Evolutionary conservation across 2,888 invertebrate genomes (phyloP).

Genomic region (Cephonodes hylas): DNA sequence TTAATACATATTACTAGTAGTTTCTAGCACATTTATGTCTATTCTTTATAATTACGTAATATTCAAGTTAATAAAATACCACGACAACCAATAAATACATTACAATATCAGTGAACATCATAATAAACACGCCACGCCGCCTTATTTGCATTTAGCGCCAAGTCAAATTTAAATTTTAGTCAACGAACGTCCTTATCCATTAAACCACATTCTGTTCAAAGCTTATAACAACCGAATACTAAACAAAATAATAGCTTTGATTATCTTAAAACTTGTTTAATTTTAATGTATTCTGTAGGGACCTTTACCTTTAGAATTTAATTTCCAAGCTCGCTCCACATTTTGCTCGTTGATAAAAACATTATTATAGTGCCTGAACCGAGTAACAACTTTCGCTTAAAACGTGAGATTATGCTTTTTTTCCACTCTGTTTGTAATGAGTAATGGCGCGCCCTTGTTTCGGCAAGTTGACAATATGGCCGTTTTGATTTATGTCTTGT

Average conservation of each 20-base stretch:
- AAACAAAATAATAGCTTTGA: background rate
- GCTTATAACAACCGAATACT: background rate
- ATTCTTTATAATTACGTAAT: too few relatives aligned
- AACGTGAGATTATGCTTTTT: slow-evolving; percentile 30
- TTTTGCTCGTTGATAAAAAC: slow-evolving; percentile 66
- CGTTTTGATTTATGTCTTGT: background rate
- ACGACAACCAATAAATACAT: too few relatives aligned
- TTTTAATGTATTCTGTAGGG: background rate
- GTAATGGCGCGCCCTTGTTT: slow-evolving; percentile 23
- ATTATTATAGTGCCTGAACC: slow-evolving; percentile 63
- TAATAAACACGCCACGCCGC: too few relatives aligned
- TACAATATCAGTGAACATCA: too few relatives aligned
- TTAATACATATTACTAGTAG: too few relatives aligned
- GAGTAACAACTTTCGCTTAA: slow-evolving; percentile 57
- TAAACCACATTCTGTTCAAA: background rate
- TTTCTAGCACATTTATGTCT: too few relatives aligned
- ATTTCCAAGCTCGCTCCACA: slow-evolving; percentile 19
- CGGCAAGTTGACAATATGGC: slow-evolving; percentile 23
- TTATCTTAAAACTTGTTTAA: background rate
- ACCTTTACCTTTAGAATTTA: slow-evolving; percentile 21
- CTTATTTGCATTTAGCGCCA: too few relatives aligned
- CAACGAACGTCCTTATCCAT: background rate
- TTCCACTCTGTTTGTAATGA: slow-evolving; percentile 24
- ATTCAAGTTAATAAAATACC: too few relatives aligned
- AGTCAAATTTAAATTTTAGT: too few relatives aligned